Base-by-base conservation (phyloP, 2,888 invertebrate genomes). In the Trichogramma dendrolimi region DNA sequence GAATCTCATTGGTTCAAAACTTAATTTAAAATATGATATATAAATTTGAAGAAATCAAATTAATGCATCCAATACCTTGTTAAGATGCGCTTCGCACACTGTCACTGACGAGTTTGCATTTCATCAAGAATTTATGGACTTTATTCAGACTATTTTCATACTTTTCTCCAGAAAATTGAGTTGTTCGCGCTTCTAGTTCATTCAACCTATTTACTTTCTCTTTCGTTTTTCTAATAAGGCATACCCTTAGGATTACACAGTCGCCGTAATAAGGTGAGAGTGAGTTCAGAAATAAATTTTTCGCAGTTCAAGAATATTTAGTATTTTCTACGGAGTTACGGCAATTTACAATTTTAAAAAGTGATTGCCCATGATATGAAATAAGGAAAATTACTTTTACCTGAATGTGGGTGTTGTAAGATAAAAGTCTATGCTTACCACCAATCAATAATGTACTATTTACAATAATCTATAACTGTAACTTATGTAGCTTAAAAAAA, bases 81-180 rank as follows among this genome's bases (percentile, higher is more conserved):
- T 67, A 63, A 67, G 67, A 65, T 62, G 62, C 58, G 61, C 58
- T 27, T 27, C 59, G 63, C 62, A 62, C 60, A 54, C 49, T 58
- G 56, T 46, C 59, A 44, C 46, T 43, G 55, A 41, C 54, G 54
- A 53, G 40, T 41, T 27, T 49, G 43, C 51, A 51, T 58, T 57
- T 49, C 53, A 39, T 38, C 48, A 63, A 63, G 61, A 70, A 70
- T 71, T 70, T 69, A 69, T 69, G 68, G 63, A 67, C 64, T 68
- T 68, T 68, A 67, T 68, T 68, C 61, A 55, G 65, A 54, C 62
- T 62, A 59, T 65, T 41, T 62, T 65, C 62, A 64, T 61, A 67
- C 63, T 46, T 41, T 27, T 54, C 52, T 51, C 41, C 42, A 27
- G 60, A 47, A 49, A 46, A 41, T 38, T 50, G 43, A 8, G n/a